Evolutionary conservation across 2,797 vertebrate species (phyloP).

Genomic region (Chrosomus eos): DNA sequence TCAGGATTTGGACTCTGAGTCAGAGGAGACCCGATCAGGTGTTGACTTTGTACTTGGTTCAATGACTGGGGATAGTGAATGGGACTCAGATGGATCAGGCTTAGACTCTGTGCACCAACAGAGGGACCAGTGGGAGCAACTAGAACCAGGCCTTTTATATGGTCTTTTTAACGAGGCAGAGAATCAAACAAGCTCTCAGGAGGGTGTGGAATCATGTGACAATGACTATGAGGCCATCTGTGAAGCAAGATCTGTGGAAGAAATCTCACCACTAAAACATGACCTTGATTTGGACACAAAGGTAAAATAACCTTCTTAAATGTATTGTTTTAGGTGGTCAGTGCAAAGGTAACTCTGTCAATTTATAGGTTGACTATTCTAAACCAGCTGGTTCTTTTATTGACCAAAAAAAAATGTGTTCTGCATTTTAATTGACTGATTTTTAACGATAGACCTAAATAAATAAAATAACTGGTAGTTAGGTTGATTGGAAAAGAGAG

Average conservation of each 20-base stretch:
- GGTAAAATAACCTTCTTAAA: slow-evolving; percentile 48
- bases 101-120: slow-evolving; percentile 62
- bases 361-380: not conserved
- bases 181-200: slow-evolving; percentile 40
- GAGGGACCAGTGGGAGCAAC: slow-evolving; percentile 76
- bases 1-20: slow-evolving; percentile 78
- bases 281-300: slow-evolving; percentile 51
- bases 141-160: slow-evolving; percentile 77
- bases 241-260: slow-evolving; percentile 57
- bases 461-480: not conserved
- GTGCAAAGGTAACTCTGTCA: not conserved
- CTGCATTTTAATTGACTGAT: too few relatives aligned
- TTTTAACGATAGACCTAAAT: not conserved
- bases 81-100: slow-evolving; percentile 79
- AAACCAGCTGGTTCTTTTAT: not conserved
- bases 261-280: slow-evolving; percentile 45
- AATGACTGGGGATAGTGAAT: slow-evolving; percentile 81
- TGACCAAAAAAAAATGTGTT: not conserved
- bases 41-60: slow-evolving; percentile 80
- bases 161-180: slow-evolving; percentile 72
- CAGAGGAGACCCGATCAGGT: slow-evolving; percentile 78
- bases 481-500: too few relatives aligned
- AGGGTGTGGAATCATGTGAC: slow-evolving; percentile 37
- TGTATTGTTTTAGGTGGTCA: slow-evolving; percentile 30
- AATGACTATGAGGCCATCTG: slow-evolving; percentile 47